Base-by-base conservation (phyloP, 2,113 vertebrate genomes). In the Zapornia atra region DNA sequence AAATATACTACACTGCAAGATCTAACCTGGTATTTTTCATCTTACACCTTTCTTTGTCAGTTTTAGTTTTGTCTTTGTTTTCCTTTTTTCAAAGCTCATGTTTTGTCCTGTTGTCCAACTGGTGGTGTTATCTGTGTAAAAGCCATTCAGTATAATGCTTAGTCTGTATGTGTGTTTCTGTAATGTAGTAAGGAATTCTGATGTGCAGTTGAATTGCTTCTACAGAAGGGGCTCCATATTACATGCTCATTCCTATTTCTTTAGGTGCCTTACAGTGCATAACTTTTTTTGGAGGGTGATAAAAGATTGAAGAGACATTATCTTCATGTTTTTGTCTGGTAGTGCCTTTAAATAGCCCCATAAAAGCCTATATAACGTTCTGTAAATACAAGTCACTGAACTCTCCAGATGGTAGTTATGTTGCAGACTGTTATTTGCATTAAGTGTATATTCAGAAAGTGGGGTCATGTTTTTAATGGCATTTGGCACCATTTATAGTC, bases 1-100 rank as follows among this genome's bases (percentile, higher is more conserved):
- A 99, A 98, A 98, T 99, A 97, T 99, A 99, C 99, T 99, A 99
- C 99, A 99, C 99, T 98, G 99, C 99, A 98, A 99, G 99, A 99
- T 99, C 99, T 99, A 99, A 99, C 98, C 98, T 99, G 99, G 99
- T 99, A 99, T 98, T 98, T 98, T 98, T 97, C 34, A 53, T 97
- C 97, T 98, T 98, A 97, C 94, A 88, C 94, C 96, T 98, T 97
- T 98, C 96, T 98, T 98, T 98, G 94, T 98, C 95, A 90, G 86
- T 97, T 77, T 97, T 97, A 96, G 92, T 98, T 97, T 98, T 96
- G 92, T 96, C 95, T 88, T 88, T 89, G 86, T 95, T 96, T 90
- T 94, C 81, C 90, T 92, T 83, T 83, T 96, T 94, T 64, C 82
- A 72, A 65, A 88, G 48, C 71, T 96, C 22, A 4, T 88, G 89